phyloP scores from a whole-genome alignment of 2,888 invertebrate species.

The Pollenia labialis region DNA sequence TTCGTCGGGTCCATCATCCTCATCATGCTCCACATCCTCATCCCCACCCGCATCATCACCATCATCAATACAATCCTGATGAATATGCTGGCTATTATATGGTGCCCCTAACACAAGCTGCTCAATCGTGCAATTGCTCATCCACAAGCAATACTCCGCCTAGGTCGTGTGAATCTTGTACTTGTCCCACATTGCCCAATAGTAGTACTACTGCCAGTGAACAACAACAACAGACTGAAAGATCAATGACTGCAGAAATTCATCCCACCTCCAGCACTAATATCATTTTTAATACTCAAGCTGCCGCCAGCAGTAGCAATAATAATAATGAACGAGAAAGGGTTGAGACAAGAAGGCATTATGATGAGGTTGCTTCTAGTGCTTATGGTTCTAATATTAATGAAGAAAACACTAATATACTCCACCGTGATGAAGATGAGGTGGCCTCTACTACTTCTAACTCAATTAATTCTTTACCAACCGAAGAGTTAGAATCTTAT shows the following conservation, averaged over 20 bases:
- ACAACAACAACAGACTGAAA: slow-evolving; percentile 58
- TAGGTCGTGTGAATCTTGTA: slow-evolving; percentile 40
- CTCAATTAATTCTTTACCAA: slow-evolving; percentile 57
- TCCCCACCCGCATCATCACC: slow-evolving; percentile 39
- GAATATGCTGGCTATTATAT: slow-evolving; percentile 66
- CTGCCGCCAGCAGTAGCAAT: not conserved
- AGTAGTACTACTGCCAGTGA: slow-evolving; percentile 36
- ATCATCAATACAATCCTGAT: slow-evolving; percentile 66
- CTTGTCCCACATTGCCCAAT: slow-evolving; percentile 40
- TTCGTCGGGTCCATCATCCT: slow-evolving; percentile 28
- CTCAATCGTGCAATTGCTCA: slow-evolving; percentile 63
- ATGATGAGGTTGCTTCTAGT: slow-evolving; percentile 52
- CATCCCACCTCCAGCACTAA: slow-evolving; percentile 70
- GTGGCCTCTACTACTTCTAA: slow-evolving; percentile 70
- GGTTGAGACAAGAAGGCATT: slow-evolving; percentile 45
- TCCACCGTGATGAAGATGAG: slow-evolving; percentile 67
- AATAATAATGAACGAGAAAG: slow-evolving; percentile 32
- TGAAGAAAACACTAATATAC: slow-evolving; percentile 44
- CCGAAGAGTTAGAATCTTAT: slow-evolving; percentile 64
- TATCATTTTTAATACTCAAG: slow-evolving; percentile 61
- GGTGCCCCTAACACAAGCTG: slow-evolving; percentile 49
- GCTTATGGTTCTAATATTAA: slow-evolving; percentile 39
- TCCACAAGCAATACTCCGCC: slow-evolving; percentile 58
- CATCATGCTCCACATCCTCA: slow-evolving; percentile 53
- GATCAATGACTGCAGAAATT: slow-evolving; percentile 55